Conservation (phyloP, 2,888 invertebrate species). For the Ormyrus nitidulus region DNA sequence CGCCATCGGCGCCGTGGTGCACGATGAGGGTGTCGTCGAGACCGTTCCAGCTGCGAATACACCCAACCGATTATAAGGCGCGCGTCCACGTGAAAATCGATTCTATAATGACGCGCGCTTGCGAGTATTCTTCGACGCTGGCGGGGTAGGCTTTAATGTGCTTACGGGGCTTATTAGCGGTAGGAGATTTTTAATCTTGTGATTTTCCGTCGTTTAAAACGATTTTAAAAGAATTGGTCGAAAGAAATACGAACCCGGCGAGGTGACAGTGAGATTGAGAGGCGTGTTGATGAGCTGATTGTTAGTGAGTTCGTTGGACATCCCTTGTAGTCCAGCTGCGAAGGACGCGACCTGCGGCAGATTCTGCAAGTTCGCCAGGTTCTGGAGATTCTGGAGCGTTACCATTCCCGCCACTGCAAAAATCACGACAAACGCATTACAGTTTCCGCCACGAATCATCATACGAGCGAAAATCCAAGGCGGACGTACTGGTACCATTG, state of each 20-base stretch:
- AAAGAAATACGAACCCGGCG: constrained; percentile 72
- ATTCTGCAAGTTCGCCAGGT: constrained; percentile 85
- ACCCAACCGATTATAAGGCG: neutral
- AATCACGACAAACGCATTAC: neutral
- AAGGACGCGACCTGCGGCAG: constrained; percentile 80
- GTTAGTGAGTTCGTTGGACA: constrained; percentile 77
- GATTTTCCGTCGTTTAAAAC: neutral
- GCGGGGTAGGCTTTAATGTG: neutral
- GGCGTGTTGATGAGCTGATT: constrained; percentile 86
- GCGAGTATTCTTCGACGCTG: too few species aligned
- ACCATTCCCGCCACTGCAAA: constrained; percentile 84
- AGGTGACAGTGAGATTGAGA: constrained; percentile 87
- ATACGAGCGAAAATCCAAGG: neutral
- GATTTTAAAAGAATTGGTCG: neutral
- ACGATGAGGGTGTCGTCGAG: constrained; percentile 68
- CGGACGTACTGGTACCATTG: constrained; percentile 81
- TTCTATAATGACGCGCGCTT: neutral
- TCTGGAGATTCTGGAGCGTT: constrained; percentile 86
- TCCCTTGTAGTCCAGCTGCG: constrained; percentile 81
- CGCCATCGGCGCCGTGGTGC: constrained; percentile 77
- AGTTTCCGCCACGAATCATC: too few species aligned
- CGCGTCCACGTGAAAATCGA: neutral
- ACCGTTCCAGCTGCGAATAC: constrained; percentile 68
- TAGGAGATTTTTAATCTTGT: neutral
- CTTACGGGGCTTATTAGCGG: neutral